These are phyloP conservation scores for Liolophura sinensis DNA, from an alignment of 1,140 invertebrate species.

Conservation along the genomic window DNA sequence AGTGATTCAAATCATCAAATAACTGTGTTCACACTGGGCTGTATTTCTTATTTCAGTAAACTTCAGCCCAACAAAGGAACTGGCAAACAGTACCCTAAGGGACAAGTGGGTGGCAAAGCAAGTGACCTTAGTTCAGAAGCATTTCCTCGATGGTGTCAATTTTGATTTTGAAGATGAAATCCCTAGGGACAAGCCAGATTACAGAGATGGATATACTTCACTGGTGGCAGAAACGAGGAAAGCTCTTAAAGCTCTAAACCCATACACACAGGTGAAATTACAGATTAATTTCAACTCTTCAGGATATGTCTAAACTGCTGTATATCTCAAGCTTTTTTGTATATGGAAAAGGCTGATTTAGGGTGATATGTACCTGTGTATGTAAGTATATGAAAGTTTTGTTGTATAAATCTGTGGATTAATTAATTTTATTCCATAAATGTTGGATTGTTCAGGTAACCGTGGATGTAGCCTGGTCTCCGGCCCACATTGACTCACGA, in stretches of 20 bases:
- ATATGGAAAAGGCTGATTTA: no score
- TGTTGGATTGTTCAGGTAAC: constrained; percentile 42
- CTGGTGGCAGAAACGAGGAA: constrained; percentile 46
- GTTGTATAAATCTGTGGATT: no score
- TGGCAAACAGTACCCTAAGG: constrained; percentile 36
- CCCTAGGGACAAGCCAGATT: constrained; percentile 30
- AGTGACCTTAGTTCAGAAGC: constrained; percentile 32
- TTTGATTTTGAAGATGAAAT: constrained; percentile 59
- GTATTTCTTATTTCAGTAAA: constrained; percentile 27
- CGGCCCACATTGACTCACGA: constrained; percentile 55
- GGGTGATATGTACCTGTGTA: no score
- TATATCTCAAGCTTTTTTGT: not conserved
- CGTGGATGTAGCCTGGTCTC: constrained; percentile 60
- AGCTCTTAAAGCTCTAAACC: constrained; percentile 37
- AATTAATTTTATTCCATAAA: no score
- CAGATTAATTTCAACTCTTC: not conserved
- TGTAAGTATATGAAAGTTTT: no score
- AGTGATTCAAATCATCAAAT: constrained; percentile 12
- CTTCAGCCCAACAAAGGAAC: constrained; percentile 25
- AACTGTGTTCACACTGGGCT: no score
- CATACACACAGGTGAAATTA: constrained; percentile 43
- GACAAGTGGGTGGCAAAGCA: constrained; percentile 49
- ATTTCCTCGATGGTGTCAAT: constrained; percentile 60
- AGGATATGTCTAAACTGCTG: not conserved
- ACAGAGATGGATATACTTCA: constrained; percentile 38